Base-by-base conservation (phyloP, 2,797 vertebrate genomes). In the Onychomys leucogaster region DNA sequence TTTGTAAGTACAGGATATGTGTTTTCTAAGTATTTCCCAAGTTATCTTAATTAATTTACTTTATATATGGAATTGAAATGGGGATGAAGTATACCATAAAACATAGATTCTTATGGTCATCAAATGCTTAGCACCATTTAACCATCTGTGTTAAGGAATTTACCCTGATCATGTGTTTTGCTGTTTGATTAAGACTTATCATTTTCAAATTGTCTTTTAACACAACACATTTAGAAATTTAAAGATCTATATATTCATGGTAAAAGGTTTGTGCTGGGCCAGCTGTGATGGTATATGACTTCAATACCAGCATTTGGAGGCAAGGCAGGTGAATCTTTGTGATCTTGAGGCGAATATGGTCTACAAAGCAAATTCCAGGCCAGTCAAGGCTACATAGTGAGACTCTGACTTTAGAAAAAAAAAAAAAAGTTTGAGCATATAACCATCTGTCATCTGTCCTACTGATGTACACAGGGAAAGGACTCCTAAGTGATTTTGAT, bases 31-130 rank as follows among this genome's bases (percentile, higher is more conserved):
- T 65, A 83, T 91, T 89, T 91, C 37, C 41, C 52, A 93, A 73
- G 29, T 81, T 96, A 86, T 89, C 78, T 80, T 65, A 94, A 94
- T 90, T 17, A 95, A 94, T 67, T 96, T 90, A 63, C 2, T 80
- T 86, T 69, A 49, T 37, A 82, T 34, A 21, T 37, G 25, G 29
- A 95, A 71, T 23, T 41, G 91, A 95, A 96, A 63, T 14, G 29
- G 17, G 0, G 71, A 59, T 73, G 61, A 3, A 57, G 0, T 23
- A 87, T 82, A 81, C 14, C 27, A 65, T 55, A 84, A 90, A 97
- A 77, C 19, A 12, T 93, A 59, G 65, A 29, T 94, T 90, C n/a
- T 84, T 88, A 93, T 5, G 4, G 88, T 82, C 17, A 9, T 90
- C 25, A 91, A 17, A 77, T 11, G 85, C 71, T 73, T 55, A 75